phyloP scores from a whole-genome alignment of 1,140 invertebrate genomes.

The Physella acuta region DNA sequence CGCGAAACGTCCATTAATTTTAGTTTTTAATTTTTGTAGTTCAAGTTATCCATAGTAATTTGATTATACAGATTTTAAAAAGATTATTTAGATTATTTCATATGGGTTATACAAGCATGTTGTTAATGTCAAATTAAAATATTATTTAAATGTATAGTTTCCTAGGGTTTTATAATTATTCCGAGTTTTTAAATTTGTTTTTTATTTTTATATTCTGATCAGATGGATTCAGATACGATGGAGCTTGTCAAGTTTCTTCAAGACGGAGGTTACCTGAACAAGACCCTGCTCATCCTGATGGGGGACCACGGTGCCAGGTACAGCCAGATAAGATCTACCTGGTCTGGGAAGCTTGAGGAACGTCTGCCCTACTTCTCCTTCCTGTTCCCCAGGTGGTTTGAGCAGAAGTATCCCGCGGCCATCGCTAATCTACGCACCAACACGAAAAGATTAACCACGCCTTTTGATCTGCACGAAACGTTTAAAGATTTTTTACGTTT shows the following conservation, averaged over 20 bases:
- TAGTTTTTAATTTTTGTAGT: too few relatives aligned
- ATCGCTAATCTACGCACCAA: slow-evolving; percentile 72
- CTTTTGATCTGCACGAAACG: slow-evolving; percentile 62
- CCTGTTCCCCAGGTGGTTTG: too few relatives aligned
- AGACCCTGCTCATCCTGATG: slow-evolving; percentile 74
- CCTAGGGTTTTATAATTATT: not conserved
- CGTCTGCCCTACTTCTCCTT: slow-evolving; percentile 81
- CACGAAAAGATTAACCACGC: slow-evolving; percentile 54
- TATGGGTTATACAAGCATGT: not conserved
- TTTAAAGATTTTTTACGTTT: slow-evolving; percentile 58
- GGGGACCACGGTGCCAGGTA: slow-evolving; percentile 91
- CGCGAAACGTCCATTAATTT: too few relatives aligned
- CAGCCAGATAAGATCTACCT: slow-evolving; percentile 75
- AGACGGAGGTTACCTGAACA: slow-evolving; percentile 61
- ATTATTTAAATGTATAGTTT: not conserved
- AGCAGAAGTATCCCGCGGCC: slow-evolving; percentile 66
- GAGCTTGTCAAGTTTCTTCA: slow-evolving; percentile 71
- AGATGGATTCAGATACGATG: slow-evolving; percentile 71
- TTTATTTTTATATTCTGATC: slow-evolving; percentile 72
- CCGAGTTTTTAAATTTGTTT: not conserved
- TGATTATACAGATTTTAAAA: too few relatives aligned
- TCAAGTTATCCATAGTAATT: too few relatives aligned
- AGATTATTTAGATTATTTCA: too few relatives aligned
- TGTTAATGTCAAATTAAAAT: not conserved
- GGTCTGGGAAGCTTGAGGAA: slow-evolving; percentile 84